Evolutionary conservation across 2,888 invertebrate species (phyloP).

Genomic region (Ectemnius cavifrons): DNA sequence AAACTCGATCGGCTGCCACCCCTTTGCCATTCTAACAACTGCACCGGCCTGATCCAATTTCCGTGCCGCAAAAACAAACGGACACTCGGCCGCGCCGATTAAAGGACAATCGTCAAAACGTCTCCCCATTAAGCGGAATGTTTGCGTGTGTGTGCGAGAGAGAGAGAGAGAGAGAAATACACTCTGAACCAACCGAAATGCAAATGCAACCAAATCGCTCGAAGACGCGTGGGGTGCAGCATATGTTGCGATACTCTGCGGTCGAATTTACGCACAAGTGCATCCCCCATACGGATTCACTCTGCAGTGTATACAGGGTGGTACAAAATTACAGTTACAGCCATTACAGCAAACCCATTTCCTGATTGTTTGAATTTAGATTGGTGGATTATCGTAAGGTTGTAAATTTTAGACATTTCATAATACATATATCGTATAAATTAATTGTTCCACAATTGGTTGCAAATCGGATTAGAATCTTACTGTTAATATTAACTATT

Average conservation of each 20-base stretch:
- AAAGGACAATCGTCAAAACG: slow-evolving; percentile 34
- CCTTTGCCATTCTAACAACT: neutral
- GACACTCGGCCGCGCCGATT: slow-evolving; percentile 30
- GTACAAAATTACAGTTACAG: no score
- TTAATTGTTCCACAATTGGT: no score
- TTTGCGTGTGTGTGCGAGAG: no score
- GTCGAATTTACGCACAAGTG: slow-evolving; percentile 54
- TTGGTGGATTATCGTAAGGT: no score
- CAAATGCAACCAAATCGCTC: slow-evolving; percentile 49
- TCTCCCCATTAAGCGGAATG: slow-evolving; percentile 44
- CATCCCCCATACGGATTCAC: neutral
- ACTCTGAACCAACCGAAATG: slow-evolving; percentile 37
- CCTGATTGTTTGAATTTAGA: no score
- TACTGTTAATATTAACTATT: no score
- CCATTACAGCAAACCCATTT: no score
- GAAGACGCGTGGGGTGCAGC: slow-evolving; percentile 46
- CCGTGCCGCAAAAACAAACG: slow-evolving; percentile 7
- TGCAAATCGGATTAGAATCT: no score
- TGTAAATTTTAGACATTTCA: no score
- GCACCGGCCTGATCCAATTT: neutral
- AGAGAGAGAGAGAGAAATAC: neutral
- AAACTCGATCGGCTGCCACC: slow-evolving; percentile 7
- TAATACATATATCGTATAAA: no score
- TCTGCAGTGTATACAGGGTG: no score
- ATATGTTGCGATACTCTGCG: slow-evolving; percentile 57